Conservation (phyloP, 2,888 invertebrate species). For the Noctua janthina region DNA sequence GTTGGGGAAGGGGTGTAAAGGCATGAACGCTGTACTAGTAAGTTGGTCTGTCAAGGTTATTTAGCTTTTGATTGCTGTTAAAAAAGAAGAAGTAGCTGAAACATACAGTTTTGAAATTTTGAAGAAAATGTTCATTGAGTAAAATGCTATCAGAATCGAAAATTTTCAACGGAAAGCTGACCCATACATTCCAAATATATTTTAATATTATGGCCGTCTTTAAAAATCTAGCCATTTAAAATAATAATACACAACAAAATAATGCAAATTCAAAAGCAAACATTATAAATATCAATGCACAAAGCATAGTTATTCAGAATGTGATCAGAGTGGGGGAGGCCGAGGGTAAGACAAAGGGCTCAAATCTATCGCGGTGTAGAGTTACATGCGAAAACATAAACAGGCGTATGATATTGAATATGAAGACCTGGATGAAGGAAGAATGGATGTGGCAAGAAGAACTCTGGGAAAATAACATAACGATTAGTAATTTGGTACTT, state of each 20-base stretch:
- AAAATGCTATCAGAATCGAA: background rate
- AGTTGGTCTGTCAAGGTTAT: background rate
- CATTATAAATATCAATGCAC: constrained; percentile 51
- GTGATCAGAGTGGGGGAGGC: constrained; percentile 39
- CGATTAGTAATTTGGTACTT: background rate
- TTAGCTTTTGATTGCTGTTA: background rate
- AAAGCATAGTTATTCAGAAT: constrained; percentile 44
- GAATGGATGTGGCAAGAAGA: constrained; percentile 48
- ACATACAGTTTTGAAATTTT: background rate
- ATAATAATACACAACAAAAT: constrained; percentile 16
- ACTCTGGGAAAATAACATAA: background rate
- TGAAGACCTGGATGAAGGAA: constrained; percentile 25
- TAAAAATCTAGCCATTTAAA: background rate
- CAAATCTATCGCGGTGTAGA: constrained; percentile 73
- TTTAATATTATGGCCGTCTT: background rate
- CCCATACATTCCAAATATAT: background rate
- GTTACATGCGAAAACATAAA: constrained; percentile 74
- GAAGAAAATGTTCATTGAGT: background rate
- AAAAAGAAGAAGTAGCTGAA: background rate
- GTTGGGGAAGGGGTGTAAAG: too few relatives aligned
- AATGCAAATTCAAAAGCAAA: constrained; percentile 49
- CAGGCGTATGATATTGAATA: constrained; percentile 69
- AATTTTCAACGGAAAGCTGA: background rate
- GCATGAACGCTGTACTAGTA: background rate
- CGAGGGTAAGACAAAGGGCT: constrained; percentile 64